Evolutionary conservation across 2,113 vertebrate genomes (phyloP), one percentile per base, ranked within the genome.

Genomic region (Sceloporus tristichus): DNA sequence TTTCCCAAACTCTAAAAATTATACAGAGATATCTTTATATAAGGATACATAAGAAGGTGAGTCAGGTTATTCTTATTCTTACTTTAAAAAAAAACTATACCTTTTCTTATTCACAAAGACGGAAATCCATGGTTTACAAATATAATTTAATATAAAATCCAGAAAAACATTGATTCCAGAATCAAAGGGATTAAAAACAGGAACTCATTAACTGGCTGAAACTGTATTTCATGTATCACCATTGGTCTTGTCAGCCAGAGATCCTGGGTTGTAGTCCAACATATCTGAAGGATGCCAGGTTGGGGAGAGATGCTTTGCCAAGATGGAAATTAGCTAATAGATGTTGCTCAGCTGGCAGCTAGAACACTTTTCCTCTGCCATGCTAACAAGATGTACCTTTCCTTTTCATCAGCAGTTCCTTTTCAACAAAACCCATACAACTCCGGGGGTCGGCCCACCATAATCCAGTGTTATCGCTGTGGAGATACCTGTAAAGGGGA

Each of bases 401-500:
- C 48, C 79, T 91, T 91, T 87, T 88, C 92, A 88, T 89, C 95
- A 95, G 87, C 97, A 98, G 98, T 98, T 95, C 97, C 98, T 91
- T 98, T 98, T 94, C 98, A 97, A 86, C 97, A 97, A 88, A 98
- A 95, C 92, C 97, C 97, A 29, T 97, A 97, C 84, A 97, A 73
- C 68, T 80, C 96, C 0, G 96, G 97, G 29, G 96, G 96, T 91
- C 94, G 97, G 94, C 96, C 98, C 75, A 97, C 91, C 5, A 94
- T 97, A 85, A 99, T 99, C 96, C 98, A 98, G 84, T 99, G 99
- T 96, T 98, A 98, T 93, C 97, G 98, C 87, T 99, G 99, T 0
- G 97, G 98, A 89, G 98, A 98, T 90, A 96, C 97, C 59, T 99
- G 99, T 95, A 99, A 99, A 96, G 99, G 99, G 5, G 99, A 99